Evolutionary conservation across 2,113 vertebrate species (phyloP).

Genomic region (Arenaria interpres): DNA sequence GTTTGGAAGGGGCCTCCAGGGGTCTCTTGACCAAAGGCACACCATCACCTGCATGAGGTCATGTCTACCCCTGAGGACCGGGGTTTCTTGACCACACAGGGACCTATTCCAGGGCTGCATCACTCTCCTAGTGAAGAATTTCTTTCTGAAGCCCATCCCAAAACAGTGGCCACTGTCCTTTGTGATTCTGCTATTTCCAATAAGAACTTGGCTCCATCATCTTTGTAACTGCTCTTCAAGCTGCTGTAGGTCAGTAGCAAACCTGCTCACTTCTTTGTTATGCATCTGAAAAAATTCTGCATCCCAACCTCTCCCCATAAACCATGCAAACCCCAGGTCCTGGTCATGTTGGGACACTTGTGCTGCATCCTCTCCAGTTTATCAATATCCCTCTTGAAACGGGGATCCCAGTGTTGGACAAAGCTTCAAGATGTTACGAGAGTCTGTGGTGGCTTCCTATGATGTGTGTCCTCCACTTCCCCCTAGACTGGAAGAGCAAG

Average conservation of each 20-base stretch:
- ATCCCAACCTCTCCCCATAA: neutral
- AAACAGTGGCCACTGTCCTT: neutral
- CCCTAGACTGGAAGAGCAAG: neutral
- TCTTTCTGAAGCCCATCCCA: neutral
- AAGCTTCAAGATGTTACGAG: neutral
- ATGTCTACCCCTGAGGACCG: neutral
- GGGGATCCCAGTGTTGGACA: rapidly evolving
- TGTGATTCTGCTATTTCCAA: neutral
- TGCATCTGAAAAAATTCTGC: neutral
- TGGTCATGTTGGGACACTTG: neutral
- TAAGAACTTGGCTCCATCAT: neutral
- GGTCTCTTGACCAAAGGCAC: neutral
- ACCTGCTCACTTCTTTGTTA: neutral
- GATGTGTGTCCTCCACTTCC: neutral
- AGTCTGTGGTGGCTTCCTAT: neutral
- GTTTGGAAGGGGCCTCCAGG: neutral
- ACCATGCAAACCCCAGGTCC: neutral
- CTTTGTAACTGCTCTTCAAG: neutral
- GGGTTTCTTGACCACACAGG: neutral
- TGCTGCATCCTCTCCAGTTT: neutral
- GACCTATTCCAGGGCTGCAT: neutral
- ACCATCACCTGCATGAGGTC: neutral
- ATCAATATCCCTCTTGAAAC: neutral
- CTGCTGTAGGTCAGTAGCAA: neutral
- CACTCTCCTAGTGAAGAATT: neutral